Percentiles rank a stretch among this genome's conserved stretches.
These are phyloP conservation scores for Toxonevra muliebris DNA, from an alignment of 2,888 invertebrate genomes.

Conservation along the genomic window DNA sequence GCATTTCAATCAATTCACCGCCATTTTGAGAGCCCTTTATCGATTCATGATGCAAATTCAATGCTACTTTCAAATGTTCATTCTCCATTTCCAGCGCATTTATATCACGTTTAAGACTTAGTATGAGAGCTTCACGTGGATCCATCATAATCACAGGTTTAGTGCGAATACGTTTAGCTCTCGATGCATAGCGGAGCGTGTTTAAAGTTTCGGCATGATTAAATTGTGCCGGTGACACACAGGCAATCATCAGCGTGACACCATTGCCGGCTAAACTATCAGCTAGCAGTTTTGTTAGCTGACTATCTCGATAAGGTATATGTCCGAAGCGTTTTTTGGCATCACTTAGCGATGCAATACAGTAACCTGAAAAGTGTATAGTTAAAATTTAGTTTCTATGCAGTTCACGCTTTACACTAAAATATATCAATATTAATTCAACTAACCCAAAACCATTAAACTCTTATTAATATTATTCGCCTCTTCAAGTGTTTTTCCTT, in stretches of 20 bases:
- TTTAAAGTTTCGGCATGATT: constrained; percentile 89
- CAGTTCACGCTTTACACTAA: neutral
- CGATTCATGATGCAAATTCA: constrained; percentile 73
- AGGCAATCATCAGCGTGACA: constrained; percentile 95
- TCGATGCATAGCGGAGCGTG: constrained; percentile 89
- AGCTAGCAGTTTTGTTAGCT: constrained; percentile 90
- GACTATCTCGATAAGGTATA: constrained; percentile 94
- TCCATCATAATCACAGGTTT: constrained; percentile 96
- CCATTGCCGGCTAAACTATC: constrained; percentile 95
- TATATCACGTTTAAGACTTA: constrained; percentile 88
- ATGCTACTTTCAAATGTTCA: constrained; percentile 81
- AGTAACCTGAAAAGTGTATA: constrained; percentile 76
- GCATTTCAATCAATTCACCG: constrained; percentile 30
- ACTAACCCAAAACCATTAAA: constrained; percentile 87
- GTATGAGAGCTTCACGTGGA: constrained; percentile 88
- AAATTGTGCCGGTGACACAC: constrained; percentile 88
- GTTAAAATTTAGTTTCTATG: neutral
- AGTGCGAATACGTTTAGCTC: constrained; percentile 91
- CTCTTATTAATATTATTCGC: constrained; percentile 97
- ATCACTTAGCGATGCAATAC: constrained; percentile 91
- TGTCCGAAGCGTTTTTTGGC: constrained; percentile 81
- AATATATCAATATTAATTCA: neutral
- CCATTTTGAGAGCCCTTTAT: constrained; percentile 33
- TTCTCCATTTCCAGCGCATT: constrained; percentile 87
- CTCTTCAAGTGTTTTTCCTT: constrained; percentile 88